A percentile compares a stretch with the other conserved stretches of the same genome.
These are phyloP conservation scores for Leptodirus hochenwartii DNA, from an alignment of 2,888 invertebrate genomes.

Conservation along the genomic window DNA sequence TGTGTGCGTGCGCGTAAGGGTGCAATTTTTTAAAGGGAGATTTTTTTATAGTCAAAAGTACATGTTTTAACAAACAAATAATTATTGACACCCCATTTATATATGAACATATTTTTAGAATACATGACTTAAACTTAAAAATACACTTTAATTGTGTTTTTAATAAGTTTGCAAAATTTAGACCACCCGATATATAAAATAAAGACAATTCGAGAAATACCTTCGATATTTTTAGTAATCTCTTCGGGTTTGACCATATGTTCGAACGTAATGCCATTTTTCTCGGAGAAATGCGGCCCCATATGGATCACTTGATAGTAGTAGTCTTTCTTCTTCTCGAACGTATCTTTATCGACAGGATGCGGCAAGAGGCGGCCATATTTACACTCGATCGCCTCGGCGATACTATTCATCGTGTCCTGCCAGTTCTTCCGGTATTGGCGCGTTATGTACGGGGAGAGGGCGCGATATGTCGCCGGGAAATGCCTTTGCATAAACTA, in stretches of 20 bases:
- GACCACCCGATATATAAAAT: no score
- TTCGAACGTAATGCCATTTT: constrained; percentile 33
- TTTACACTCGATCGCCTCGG: constrained; percentile 54
- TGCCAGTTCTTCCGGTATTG: constrained; percentile 35
- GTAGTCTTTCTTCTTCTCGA: constrained; percentile 40
- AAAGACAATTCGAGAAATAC: no score
- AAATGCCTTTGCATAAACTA: constrained; percentile 52
- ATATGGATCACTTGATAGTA: constrained; percentile 45
- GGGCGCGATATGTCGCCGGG: constrained; percentile 36
- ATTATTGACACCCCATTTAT: no score
- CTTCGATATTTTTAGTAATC: constrained; percentile 18
- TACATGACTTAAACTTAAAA: no score
- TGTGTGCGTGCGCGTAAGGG: no score
- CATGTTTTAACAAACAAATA: no score
- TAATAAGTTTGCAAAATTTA: no score
- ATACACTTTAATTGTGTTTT: no score
- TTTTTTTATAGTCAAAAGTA: no score
- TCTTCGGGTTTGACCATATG: constrained; percentile 28
- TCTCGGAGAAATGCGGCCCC: constrained; percentile 46
- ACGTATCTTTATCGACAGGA: constrained; percentile 47
- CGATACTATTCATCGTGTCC: constrained; percentile 32
- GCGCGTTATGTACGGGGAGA: constrained; percentile 39
- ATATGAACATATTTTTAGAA: no score
- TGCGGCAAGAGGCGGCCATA: constrained; percentile 51
- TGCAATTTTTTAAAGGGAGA: no score